Conservation (phyloP, 2,113 vertebrate genomes). For the Xyrauchen texanus region DNA sequence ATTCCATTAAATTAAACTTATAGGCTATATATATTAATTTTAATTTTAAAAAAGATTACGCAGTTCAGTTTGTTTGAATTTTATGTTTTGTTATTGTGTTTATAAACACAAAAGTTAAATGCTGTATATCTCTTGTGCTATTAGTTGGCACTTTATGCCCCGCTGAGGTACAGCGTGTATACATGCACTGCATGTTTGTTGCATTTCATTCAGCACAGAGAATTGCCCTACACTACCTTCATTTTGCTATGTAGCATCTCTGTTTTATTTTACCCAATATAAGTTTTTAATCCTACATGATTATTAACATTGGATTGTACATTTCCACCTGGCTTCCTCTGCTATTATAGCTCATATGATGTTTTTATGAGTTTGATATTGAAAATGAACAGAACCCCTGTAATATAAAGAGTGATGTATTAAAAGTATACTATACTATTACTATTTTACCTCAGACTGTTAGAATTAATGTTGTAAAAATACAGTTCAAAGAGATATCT, state of each 20-base stretch:
- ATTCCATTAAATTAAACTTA: too few species aligned
- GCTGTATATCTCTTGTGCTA: neutral
- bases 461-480: constrained; percentile 9
- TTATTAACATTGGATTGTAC: constrained; percentile 79
- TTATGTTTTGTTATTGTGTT: too few species aligned
- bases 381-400: constrained; percentile 71
- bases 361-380: constrained; percentile 78
- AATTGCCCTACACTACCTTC: constrained; percentile 62
- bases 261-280: constrained; percentile 75
- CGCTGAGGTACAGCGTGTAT: neutral
- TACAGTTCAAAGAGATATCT: neutral
- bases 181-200: neutral
- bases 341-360: constrained; percentile 73
- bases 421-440: too few species aligned
- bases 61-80: neutral
- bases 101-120: too few species aligned
- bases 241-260: constrained; percentile 75
- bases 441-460: constrained; percentile 29
- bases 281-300: constrained; percentile 69
- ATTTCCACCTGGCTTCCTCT: constrained; percentile 68
- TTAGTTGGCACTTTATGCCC: neutral
- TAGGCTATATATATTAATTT: too few species aligned
- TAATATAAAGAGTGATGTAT: constrained; percentile 65
- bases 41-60: too few species aligned
- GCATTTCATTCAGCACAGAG: constrained; percentile 51